Base-by-base conservation (phyloP, 2,797 vertebrate species). In the Masticophis lateralis region DNA sequence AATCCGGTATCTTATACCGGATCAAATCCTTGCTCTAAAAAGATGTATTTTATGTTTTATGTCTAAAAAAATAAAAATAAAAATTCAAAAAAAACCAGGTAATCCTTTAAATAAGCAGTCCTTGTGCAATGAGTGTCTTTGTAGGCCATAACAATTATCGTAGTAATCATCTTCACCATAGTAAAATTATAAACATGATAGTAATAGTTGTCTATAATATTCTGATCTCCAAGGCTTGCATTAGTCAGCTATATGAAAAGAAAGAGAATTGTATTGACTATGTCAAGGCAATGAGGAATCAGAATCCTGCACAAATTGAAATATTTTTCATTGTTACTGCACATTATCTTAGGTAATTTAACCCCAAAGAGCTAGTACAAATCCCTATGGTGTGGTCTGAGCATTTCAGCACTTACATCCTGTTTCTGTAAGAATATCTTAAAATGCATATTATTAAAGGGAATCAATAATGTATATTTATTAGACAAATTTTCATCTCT, bases 401-500 rank as follows among this genome's bases (percentile, higher is more conserved):
- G 60, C 88, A 87, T 91, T 89, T 96, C 3, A 0, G 59, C 37
- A 93, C 57, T 94, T 95, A 74, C 60, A 93, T 93, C 86, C 94
- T 88, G 90, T 86, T 93, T 95, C 91, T 92, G 47, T 96, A 95
- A 94, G 69, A 89, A 88, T 93, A 60, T 95, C 94, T 90, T 94
- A 87, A 90, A 92, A 96, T 92, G 37, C 25, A 92, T 83, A 93
- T 94, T 89, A 95, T 86, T 95, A 93, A 91, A 94, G 90, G 83
- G 88, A 94, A 91, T 95, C 96, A 94, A 94, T 92, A 92, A 94
- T 90, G 83, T 92, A 92, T 87, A 90, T 95, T 96, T 97, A 94
- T 93, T 95, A 94, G 95, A 94, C 60, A 95, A 95, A 95, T 96
- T 96, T 51, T 43, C 91, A 95, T 91, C 96, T 95, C 91, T 87